Percentiles rank a stretch among this genome's conserved stretches.
phyloP scores from a whole-genome alignment of 2,797 vertebrate species.

The Lates japonicus region DNA sequence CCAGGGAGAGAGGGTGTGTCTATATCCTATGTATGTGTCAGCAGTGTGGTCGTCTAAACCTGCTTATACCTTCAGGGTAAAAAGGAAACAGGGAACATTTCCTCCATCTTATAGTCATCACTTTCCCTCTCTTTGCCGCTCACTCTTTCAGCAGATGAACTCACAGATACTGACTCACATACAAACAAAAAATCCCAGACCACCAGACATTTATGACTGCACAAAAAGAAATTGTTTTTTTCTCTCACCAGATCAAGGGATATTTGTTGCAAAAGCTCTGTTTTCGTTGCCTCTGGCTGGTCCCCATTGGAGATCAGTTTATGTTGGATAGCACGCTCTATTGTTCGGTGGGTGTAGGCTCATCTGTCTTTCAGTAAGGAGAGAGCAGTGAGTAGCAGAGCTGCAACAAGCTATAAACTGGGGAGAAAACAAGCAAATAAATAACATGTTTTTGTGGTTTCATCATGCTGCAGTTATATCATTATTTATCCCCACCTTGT shows the following conservation, averaged over 20 bases:
- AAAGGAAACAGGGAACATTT: not conserved
- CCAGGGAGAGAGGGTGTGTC: conserved; percentile 49
- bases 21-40: conserved; percentile 30
- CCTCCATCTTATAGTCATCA: not conserved
- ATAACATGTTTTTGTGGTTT: not conserved
- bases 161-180: not conserved
- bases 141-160: not conserved
- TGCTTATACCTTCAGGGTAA: conserved; percentile 25
- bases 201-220: not conserved
- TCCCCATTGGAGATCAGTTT: not conserved
- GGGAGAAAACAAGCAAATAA: too few species aligned
- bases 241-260: not conserved
- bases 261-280: not conserved
- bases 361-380: not conserved
- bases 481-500: conserved; percentile 46
- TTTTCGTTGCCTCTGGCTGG: not conserved
- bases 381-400: not conserved
- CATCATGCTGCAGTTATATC: not conserved
- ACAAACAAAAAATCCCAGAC: not conserved
- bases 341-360: conserved; percentile 2
- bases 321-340: not conserved
- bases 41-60: conserved; percentile 33
- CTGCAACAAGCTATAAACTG: not conserved
- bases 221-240: not conserved
- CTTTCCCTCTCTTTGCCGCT: not conserved